Base-by-base conservation (phyloP, 2,888 invertebrate species). In the Sarcophaga subvicina region DNA sequence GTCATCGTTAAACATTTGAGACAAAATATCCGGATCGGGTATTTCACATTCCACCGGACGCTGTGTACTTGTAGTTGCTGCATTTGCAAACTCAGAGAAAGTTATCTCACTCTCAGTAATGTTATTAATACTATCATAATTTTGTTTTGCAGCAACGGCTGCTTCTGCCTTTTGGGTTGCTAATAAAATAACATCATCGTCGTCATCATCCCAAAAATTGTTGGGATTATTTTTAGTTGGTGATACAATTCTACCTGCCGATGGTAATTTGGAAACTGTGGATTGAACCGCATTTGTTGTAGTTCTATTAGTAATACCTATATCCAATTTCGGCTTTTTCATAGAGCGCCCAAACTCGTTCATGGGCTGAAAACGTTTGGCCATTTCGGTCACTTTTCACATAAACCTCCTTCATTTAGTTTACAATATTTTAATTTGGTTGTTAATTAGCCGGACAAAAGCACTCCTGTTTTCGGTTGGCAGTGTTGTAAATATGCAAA, bases 141-240 rank as follows among this genome's bases (percentile, higher is more conserved):
- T 20, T 6, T 54, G 69, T 8, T 54, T 54, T 17, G 89, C 89
- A 14, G 89, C 89, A 0, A 89, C 91, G 45, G 89, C 88, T 20
- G 90, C 90, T 80, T 93, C 93, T 20, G 91, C 91, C 47, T 90
- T 90, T 89, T 93, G 93, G 0, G 93, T 92, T 63, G 93, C 93
- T 86, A 93, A 80, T 20, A 93, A 82, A 20, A 93, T 91, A 10
- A 91, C 91, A 81, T 93, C 93, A 72, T 93, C 93, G 72, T 93
- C 93, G n/a, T 93, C 93, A 76, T 91, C 92, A 67, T 90, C 92
- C 92, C 93, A 93, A 14, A 92, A 91, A 60, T 91, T 90, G 11
- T 89, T 87, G 3, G 80, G 87, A 25, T 83, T 88, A 17, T 79
- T 22, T 64, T 82, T 79, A 63, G 75, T 49, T 71, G 86, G 49